phyloP scores from a whole-genome alignment of 2,888 invertebrate genomes.

The Chymomyza procnemis region DNA sequence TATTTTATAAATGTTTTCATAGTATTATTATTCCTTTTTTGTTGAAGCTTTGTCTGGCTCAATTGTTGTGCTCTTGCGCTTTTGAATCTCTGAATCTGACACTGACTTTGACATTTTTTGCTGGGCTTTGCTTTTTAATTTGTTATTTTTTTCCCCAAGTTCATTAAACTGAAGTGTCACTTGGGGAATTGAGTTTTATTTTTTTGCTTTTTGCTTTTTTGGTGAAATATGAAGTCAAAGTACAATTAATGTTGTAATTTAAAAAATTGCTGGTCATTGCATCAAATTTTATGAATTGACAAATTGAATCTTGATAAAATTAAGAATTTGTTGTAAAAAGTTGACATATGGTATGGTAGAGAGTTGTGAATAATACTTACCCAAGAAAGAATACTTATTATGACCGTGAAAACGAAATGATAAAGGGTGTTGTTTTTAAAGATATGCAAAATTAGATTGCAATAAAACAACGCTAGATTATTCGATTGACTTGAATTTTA shows the following conservation, averaged over 20 bases:
- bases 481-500: no score
- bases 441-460: no score
- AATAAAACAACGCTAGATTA: no score
- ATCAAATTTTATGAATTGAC: neutral
- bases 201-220: no score
- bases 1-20: slow-evolving; percentile 2
- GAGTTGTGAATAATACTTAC: no score
- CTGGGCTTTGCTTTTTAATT: slow-evolving; percentile 31
- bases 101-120: slow-evolving; percentile 33
- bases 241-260: neutral
- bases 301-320: neutral
- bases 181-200: slow-evolving; percentile 40
- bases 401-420: no score
- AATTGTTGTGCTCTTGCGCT: neutral
- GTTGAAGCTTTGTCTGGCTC: slow-evolving; percentile 20
- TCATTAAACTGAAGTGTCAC: slow-evolving; percentile 68
- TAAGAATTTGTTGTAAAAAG: slow-evolving; percentile 31
- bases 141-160: slow-evolving; percentile 45
- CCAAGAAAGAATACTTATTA: no score
- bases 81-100: neutral
- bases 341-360: neutral
- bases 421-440: no score
- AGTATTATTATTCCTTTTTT: slow-evolving; percentile 23
- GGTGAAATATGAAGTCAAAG: neutral
- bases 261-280: neutral